These are phyloP conservation scores for Pipistrellus nathusii DNA, from an alignment of 2,797 vertebrate species.

Conservation along the genomic window DNA sequence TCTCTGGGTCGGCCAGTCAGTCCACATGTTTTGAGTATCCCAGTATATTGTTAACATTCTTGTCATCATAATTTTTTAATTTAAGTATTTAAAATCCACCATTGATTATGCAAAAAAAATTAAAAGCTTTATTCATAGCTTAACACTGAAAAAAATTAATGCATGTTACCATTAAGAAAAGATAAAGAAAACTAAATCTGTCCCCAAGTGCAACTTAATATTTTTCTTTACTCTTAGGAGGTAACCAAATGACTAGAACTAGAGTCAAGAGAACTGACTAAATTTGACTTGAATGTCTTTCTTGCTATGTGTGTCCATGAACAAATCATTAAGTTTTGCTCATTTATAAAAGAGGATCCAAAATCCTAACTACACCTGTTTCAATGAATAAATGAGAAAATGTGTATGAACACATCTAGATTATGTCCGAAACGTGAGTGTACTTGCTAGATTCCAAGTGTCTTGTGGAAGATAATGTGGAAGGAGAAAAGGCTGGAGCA, in stretches of 20 bases:
- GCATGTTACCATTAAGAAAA: not conserved
- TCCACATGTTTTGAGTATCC: not conserved
- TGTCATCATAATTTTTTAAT: not conserved
- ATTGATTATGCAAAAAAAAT: not conserved
- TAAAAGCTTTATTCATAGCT: slow-evolving; percentile 26
- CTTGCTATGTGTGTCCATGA: not conserved
- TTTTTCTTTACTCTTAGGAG: not conserved
- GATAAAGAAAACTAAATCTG: not conserved
- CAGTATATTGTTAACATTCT: not conserved
- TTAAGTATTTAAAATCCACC: slow-evolving; percentile 21
- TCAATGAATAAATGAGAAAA: not conserved
- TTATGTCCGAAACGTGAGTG: not conserved
- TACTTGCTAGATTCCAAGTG: not conserved
- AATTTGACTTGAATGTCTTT: too few species aligned
- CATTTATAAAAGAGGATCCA: not conserved
- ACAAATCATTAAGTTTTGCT: not conserved
- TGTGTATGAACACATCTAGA: not conserved
- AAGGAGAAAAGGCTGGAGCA: not conserved
- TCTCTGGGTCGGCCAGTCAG: not conserved
- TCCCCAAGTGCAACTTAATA: not conserved
- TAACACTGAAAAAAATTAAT: not conserved
- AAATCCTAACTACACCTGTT: not conserved
- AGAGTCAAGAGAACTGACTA: not conserved
- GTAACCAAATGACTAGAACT: not conserved
- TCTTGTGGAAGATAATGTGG: not conserved